These are phyloP conservation scores for Chrysolina americana DNA, from an alignment of 2,888 invertebrate genomes.

Conservation along the genomic window DNA sequence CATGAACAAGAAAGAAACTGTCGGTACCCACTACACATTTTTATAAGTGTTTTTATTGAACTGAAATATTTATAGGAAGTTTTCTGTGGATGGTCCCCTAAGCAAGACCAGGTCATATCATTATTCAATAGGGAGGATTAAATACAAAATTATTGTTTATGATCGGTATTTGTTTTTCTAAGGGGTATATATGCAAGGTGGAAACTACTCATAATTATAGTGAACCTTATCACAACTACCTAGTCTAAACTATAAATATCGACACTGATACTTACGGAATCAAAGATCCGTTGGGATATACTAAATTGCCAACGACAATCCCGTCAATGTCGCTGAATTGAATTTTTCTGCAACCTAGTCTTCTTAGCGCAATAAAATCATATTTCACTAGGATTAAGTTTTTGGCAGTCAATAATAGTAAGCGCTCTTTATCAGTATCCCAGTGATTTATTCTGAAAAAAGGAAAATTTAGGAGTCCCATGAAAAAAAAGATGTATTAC, in stretches of 20 bases:
- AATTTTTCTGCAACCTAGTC: slow-evolving; percentile 80
- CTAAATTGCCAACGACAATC: slow-evolving; percentile 82
- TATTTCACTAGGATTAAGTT: slow-evolving; percentile 84
- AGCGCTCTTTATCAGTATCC: slow-evolving; percentile 89
- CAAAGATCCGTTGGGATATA: slow-evolving; percentile 86
- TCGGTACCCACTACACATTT: too few species aligned
- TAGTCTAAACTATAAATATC: not conserved
- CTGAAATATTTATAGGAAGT: too few species aligned
- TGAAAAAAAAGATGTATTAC: too few species aligned
- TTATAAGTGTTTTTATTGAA: too few species aligned
- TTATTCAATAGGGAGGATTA: too few species aligned
- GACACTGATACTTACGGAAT: slow-evolving; percentile 82
- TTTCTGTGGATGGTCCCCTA: too few species aligned
- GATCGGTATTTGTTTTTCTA: not conserved
- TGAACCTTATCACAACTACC: not conserved
- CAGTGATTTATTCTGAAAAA: slow-evolving; percentile 85
- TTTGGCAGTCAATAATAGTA: slow-evolving; percentile 82
- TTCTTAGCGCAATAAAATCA: slow-evolving; percentile 87
- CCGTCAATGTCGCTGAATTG: slow-evolving; percentile 80
- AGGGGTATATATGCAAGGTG: not conserved
- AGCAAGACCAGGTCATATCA: too few species aligned
- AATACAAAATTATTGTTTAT: too few species aligned
- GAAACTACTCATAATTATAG: not conserved
- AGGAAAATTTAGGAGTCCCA: not conserved
- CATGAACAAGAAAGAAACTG: too few species aligned